phyloP scores from a whole-genome alignment of 1,140 invertebrate genomes.

The Pseudomyrmex cubaensis region DNA sequence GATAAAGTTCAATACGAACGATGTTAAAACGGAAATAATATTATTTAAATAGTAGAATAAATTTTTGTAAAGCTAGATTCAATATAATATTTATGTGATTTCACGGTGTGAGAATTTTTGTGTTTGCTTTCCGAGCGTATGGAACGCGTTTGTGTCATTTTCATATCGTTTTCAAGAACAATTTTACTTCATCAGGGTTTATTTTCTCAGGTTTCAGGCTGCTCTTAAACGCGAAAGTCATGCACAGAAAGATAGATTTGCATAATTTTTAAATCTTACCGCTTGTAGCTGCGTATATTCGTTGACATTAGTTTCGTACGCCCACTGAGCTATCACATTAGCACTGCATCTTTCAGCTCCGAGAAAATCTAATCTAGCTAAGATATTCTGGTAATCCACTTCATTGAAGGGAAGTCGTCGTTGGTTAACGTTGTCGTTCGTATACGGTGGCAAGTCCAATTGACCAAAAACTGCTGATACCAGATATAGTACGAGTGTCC shows the following conservation, averaged over 20 bases:
- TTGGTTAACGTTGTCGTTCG: constrained; percentile 60
- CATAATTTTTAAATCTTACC: constrained; percentile 85
- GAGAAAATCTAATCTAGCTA: constrained; percentile 90
- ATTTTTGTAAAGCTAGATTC: too few relatives aligned
- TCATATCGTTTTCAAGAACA: too few relatives aligned
- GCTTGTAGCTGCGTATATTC: constrained; percentile 92
- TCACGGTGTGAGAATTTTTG: too few relatives aligned
- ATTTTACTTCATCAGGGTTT: too few relatives aligned
- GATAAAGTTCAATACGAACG: neutral
- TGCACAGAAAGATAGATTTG: neutral
- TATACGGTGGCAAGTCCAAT: constrained; percentile 79
- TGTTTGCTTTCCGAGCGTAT: too few relatives aligned
- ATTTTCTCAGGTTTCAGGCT: too few relatives aligned
- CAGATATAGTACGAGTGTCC: constrained; percentile 65
- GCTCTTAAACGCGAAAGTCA: too few relatives aligned
- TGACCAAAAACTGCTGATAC: constrained; percentile 74
- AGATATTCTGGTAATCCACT: constrained; percentile 82
- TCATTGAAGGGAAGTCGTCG: constrained; percentile 58
- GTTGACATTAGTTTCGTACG: constrained; percentile 94
- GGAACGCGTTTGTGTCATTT: too few relatives aligned
- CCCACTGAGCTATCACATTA: constrained; percentile 94
- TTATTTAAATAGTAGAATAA: neutral
- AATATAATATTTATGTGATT: too few relatives aligned
- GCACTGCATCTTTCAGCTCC: constrained; percentile 91
- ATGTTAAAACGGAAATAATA: too few relatives aligned